Evolutionary conservation across 2,797 vertebrate genomes (phyloP).

Genomic region (Dermochelys coriacea): DNA sequence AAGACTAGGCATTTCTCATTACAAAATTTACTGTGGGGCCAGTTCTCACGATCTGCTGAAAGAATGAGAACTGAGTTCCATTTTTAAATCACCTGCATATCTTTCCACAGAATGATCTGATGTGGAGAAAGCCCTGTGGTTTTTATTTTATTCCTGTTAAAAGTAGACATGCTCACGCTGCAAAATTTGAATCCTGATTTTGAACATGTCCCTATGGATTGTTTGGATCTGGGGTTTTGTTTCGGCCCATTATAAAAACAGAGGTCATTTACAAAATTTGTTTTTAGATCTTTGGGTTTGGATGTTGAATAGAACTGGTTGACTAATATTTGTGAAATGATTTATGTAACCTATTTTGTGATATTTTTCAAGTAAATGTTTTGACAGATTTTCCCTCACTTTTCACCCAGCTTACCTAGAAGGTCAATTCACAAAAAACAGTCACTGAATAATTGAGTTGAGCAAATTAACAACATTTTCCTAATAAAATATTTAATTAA

Average conservation of each 20-base stretch:
- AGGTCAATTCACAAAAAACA: neutral
- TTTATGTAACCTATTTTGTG: neutral
- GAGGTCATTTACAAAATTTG: neutral
- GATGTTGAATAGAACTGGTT: neutral
- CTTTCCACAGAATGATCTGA: neutral
- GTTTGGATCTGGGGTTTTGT: neutral
- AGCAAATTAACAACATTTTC: neutral
- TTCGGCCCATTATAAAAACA: neutral
- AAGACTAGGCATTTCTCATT: slow-evolving; percentile 30
- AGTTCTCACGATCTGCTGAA: neutral
- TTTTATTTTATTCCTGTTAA: neutral
- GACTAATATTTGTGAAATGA: neutral
- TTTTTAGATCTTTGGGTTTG: neutral
- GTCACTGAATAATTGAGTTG: neutral
- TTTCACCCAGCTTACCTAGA: neutral
- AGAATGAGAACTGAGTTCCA: neutral
- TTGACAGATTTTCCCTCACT: neutral
- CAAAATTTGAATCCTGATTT: neutral
- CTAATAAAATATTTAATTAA: neutral
- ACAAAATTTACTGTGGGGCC: neutral
- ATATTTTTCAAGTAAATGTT: neutral
- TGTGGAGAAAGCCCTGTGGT: neutral
- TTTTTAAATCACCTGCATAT: neutral
- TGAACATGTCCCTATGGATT: neutral
- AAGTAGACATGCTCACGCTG: neutral